phyloP scores from a whole-genome alignment of 2,888 invertebrate genomes.

The Drosophila kuntzei region DNA sequence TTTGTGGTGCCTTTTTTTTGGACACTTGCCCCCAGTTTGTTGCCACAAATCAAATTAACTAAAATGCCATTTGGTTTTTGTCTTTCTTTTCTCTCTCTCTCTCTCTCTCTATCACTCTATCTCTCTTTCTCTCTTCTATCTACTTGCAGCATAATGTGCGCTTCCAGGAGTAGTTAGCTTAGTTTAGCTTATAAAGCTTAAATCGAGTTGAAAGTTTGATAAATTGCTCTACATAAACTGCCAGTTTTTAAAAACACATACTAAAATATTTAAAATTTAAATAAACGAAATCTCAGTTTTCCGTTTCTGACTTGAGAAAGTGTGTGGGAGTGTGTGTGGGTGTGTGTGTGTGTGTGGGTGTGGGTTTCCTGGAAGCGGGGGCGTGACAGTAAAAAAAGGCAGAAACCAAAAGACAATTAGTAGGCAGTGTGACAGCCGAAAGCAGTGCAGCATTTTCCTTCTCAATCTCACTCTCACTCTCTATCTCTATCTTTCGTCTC shows the following conservation, averaged over 20 bases:
- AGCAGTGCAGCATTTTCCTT: conserved; percentile 49
- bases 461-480: neutral
- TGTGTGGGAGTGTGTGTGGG: neutral
- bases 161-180: conserved; percentile 75
- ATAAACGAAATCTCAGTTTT: conserved; percentile 11
- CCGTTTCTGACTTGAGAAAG: neutral
- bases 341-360: neutral
- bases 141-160: conserved; percentile 83
- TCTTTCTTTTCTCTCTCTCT: conserved; percentile 58
- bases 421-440: conserved; percentile 68
- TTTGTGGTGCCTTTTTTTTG: conserved; percentile 21
- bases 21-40: conserved; percentile 40
- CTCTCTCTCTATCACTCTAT: conserved; percentile 24
- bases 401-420: conserved; percentile 81
- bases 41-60: conserved; percentile 76
- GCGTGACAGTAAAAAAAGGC: conserved; percentile 58
- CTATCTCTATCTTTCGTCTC: conserved; percentile 1
- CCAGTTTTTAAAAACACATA: conserved; percentile 22
- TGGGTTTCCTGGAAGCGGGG: conserved; percentile 4
- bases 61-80: conserved; percentile 83
- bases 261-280: conserved; percentile 16
- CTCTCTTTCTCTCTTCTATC: conserved; percentile 53
- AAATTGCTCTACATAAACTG: conserved; percentile 62
- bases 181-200: conserved; percentile 61
- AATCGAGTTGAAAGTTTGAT: conserved; percentile 77